Base-by-base conservation (phyloP, 2,797 vertebrate genomes). In the Channa striata region DNA sequence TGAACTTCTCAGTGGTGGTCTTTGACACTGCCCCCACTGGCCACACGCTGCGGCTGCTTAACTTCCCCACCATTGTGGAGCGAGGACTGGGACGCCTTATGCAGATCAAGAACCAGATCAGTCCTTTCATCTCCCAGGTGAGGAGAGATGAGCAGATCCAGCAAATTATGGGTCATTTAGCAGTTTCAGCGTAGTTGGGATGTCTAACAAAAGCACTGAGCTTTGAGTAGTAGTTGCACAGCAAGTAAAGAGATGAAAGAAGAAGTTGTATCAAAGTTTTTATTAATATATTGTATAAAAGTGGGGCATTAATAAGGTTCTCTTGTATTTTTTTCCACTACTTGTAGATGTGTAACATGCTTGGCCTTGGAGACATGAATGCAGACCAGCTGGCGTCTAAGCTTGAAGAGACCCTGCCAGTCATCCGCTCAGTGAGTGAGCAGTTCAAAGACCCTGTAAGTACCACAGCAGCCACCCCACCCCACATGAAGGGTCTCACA, bases 41-140 rank as follows among this genome's bases (percentile, higher is more conserved):
- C 43, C 97, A 99, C 94, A 99, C 97, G 0, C 92, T 99, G 67
- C 92, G 97, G 16, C 94, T 99, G 39, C 96, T 99, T 75, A 98
- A 98, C 92, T 99, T 99, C 79, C 97, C 97, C 67, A 98, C 97
- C 75, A 98, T 99, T 0, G 97, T 98, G 71, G 97, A 99, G 89
- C 89, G 97, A 2, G 97, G 97, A 2, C 91, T 99, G 56, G 97
- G 97, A 6, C 94, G 97, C 42, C 95, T 99, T 62, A 99, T 99
- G 97, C 96, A 97, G 92, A 99, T 99, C 88, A 99, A 99, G 92
- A 99, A 97, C 88, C 97, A 98, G 91, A 99, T 99, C 92, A 99
- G 97, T 84, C 97, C 97, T 16, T 98, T 99, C 91, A 98, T 98
- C 85, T 99, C 97, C 4, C 97, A 98, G 95, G 97, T 96, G 69